Evolutionary conservation across 2,888 invertebrate genomes (phyloP).

Genomic region (Platypus cylindrus): DNA sequence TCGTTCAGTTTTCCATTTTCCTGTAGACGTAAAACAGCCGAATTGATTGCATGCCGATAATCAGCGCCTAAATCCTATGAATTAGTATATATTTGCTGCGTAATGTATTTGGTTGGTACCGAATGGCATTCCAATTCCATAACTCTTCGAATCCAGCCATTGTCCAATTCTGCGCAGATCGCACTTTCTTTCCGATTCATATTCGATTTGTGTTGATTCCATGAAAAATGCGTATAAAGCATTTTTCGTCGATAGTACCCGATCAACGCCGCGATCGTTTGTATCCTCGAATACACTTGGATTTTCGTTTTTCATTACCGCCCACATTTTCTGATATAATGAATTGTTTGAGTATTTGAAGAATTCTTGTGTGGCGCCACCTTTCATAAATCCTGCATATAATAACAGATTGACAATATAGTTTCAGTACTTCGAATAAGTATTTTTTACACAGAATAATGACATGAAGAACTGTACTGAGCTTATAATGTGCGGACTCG

Average conservation of each 20-base stretch:
- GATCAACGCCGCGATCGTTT: constrained; percentile 51
- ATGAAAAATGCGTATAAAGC: constrained; percentile 85
- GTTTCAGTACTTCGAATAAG: too few relatives aligned
- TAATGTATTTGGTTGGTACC: too few relatives aligned
- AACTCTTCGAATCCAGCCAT: constrained; percentile 79
- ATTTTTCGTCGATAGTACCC: constrained; percentile 65
- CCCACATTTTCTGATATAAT: constrained; percentile 25
- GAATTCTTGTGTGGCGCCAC: constrained; percentile 83
- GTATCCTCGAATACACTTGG: constrained; percentile 72
- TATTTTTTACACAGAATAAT: too few relatives aligned
- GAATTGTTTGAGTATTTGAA: constrained; percentile 51
- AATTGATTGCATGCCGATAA: constrained; percentile 71
- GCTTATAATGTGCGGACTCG: too few relatives aligned
- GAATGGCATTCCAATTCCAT: constrained; percentile 84
- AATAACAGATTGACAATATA: neutral
- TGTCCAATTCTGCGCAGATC: constrained; percentile 70
- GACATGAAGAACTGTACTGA: too few relatives aligned
- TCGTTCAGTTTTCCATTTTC: constrained; percentile 72
- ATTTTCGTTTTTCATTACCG: constrained; percentile 59
- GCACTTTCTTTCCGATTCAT: constrained; percentile 74
- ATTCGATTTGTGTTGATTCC: constrained; percentile 94
- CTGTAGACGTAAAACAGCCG: constrained; percentile 77
- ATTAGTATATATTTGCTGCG: too few relatives aligned
- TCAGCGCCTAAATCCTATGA: too few relatives aligned
- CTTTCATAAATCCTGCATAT: constrained; percentile 40